A percentile compares a stretch with the other conserved stretches of the same genome.
phyloP scores from a whole-genome alignment of 23 tunicate species.

The Ascidia mentula region DNA sequence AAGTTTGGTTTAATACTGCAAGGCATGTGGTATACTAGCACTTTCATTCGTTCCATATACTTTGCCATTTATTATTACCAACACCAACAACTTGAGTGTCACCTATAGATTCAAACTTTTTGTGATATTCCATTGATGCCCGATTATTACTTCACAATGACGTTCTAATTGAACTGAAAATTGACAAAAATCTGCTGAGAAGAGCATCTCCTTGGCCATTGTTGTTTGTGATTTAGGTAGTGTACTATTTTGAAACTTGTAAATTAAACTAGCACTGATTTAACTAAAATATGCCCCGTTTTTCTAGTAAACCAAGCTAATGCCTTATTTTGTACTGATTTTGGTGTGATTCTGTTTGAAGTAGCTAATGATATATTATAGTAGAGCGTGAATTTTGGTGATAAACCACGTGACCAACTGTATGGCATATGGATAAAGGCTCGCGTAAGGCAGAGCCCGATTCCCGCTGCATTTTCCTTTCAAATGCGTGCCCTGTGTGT shows the following conservation, averaged over 20 bases:
- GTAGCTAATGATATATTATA: background rate
- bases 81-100: background rate
- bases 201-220: background rate
- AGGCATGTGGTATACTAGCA: background rate
- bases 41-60: background rate
- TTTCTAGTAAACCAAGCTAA: background rate
- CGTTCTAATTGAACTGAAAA: constrained; percentile 12
- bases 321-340: constrained; percentile 11
- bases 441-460: background rate
- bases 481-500: background rate
- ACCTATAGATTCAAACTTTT: background rate
- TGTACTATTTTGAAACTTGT: background rate
- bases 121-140: background rate
- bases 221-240: background rate
- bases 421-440: background rate
- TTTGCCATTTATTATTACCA: background rate
- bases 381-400: background rate
- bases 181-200: background rate
- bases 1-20: background rate
- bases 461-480: background rate
- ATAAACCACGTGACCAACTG: background rate
- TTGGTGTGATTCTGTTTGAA: constrained; percentile 4
- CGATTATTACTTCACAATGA: background rate
- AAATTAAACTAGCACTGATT: background rate
- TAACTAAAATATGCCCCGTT: too few species aligned